phyloP scores from a whole-genome alignment of 2,113 vertebrate genomes.

The Poeciliopsis prolifica region DNA sequence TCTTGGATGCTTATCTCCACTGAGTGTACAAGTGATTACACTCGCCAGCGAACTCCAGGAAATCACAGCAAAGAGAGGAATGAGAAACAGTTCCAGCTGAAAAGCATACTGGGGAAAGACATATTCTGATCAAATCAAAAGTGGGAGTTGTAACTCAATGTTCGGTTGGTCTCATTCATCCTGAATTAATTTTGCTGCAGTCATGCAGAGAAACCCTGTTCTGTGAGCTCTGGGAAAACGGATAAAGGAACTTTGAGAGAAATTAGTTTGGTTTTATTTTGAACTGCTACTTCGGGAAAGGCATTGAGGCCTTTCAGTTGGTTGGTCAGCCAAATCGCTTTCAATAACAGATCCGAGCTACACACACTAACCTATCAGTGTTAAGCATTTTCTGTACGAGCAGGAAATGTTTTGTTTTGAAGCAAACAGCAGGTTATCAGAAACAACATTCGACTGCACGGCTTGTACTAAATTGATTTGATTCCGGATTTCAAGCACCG shows the following conservation, averaged over 20 bases:
- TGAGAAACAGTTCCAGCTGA: constrained; percentile 29
- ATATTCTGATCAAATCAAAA: constrained; percentile 36
- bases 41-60: constrained; percentile 51
- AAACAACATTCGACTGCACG: background rate
- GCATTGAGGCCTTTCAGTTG: background rate
- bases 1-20: constrained; percentile 63
- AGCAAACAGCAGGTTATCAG: constrained; percentile 18
- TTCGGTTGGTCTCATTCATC: constrained; percentile 12
- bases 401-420: constrained; percentile 23
- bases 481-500: constrained; percentile 13
- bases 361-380: constrained; percentile 10
- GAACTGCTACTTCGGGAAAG: background rate
- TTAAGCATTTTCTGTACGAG: constrained; percentile 2
- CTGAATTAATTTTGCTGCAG: constrained; percentile 13
- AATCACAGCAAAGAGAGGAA: constrained; percentile 36
- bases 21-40: constrained; percentile 60
- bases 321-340: background rate
- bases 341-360: constrained; percentile 6
- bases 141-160: constrained; percentile 27
- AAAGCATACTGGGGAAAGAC: constrained; percentile 26
- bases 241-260: background rate
- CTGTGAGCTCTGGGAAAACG: background rate
- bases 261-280: constrained; percentile 1
- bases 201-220: constrained; percentile 20
- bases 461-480: constrained; percentile 11